Evolutionary conservation across 1,140 invertebrate genomes (phyloP), one percentile per base, ranked within the genome.

Genomic region (Aphidius ervi): DNA sequence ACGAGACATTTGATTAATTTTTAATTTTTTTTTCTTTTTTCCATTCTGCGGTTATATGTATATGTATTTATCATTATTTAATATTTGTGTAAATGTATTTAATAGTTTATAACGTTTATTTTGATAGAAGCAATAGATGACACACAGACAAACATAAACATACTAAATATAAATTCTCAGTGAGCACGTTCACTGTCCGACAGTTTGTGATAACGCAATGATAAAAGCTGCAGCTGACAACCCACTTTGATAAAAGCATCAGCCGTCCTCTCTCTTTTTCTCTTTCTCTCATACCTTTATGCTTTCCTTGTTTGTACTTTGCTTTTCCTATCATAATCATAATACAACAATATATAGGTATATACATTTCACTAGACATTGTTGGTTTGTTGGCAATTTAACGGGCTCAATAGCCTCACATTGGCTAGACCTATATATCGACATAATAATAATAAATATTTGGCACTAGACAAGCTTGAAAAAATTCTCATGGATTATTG

Each of bases 211-310:
- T 74, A 71, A 70, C 69, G 62, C 59, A 57, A 52, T 63, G 74
- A 74, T 74, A 75, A 74, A 73, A 67, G 67, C 74, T 73, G 75
- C 63, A 63, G 60, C 66, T 75, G 75, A 75, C 75, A 75, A 74
- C 65, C 69, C 63, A 70, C 71, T 75, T 72, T 67, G 74, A 77
- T 72, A 75, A 71, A 72, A 63, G 62, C 63, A 31, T 31, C 23
- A 31, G 23, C 23, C 52, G n/a, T 23, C 52, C 52, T 39, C 46
- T 39, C 46, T n/a, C 58, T 52, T 40, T 65, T 56, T 54, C 65
- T 64, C 63, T 62, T 58, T 59, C 60, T 47, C 52, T 46, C 9
- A 16, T 61, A 10, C 48, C 31, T 63, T 59, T 40, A 55, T 48
- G 16, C 58, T 46, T 43, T 59, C 41, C 59, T 65, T 59, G 53